Evolutionary conservation across 2,888 invertebrate genomes (phyloP), one percentile per base, ranked within the genome.

Genomic region (Blastobasis adustella): DNA sequence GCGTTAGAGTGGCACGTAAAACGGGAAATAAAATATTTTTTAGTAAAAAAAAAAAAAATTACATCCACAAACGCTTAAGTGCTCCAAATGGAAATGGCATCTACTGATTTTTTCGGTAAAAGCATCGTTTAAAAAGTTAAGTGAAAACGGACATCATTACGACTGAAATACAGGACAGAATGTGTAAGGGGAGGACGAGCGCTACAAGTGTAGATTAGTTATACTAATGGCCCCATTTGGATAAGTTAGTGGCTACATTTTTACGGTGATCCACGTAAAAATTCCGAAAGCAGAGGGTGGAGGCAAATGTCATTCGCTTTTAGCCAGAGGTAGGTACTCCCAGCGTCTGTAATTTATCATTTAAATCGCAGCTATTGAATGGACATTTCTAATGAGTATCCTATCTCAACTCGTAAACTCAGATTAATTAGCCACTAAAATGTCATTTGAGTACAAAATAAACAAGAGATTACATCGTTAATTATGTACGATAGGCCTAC

Each of bases 151-250:
- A 73, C 81, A 80, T 74, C 67, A 63, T 63, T 66, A 65, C 61
- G 58, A 58, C 55, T 55, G 59, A 62, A 67, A 69, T 70, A 71
- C 68, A 63, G 69, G 61, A 67, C 67, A 62, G 66, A 68, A 71
- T 70, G 65, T 70, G 65, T 65, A 68, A 60, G 66, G 72, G 68
- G 63, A 61, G 56, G 55, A 56, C 58, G 61, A 60, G 59, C 53
- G 60, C 69, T 69, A 79, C 76, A 81, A 81, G 81, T 73, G 72
- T 65, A 74, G 67, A 82, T 85, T 82, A 83, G 80, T 75, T 63
- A 62, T 47, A 63, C 76, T 84, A 83, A 85, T 85, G 83, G 76
- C 51, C 53, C 76, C 79, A 76, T 82, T 84, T 75, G 63, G 56
- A 63, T 59, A 54, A 68, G 65, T 75, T 71, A 69, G 63, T 59